A percentile compares a stretch with the other conserved stretches of the same genome.
These are phyloP conservation scores for Nephrocerus scutellatus DNA, from an alignment of 2,888 invertebrate genomes.

Conservation along the genomic window DNA sequence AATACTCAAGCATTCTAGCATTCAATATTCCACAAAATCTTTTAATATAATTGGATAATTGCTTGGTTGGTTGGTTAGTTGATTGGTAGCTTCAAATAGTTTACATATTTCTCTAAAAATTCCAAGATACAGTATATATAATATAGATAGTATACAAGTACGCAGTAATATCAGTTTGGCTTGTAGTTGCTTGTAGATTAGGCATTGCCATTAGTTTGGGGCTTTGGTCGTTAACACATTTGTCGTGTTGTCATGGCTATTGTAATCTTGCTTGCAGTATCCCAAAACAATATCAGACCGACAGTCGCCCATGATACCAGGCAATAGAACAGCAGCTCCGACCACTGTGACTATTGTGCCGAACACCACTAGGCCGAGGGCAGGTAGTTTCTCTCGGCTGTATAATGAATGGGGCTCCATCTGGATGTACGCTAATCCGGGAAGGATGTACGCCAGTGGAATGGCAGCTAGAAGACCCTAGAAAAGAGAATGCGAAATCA, in stretches of 20 bases:
- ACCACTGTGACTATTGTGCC: conserved; percentile 51
- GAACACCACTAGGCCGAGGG: conserved; percentile 61
- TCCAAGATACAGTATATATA: no score
- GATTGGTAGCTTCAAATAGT: no score
- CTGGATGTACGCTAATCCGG: conserved; percentile 69
- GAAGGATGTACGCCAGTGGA: conserved; percentile 74
- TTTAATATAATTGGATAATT: no score
- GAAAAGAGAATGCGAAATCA: conserved; percentile 5
- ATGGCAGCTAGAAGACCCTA: conserved; percentile 76
- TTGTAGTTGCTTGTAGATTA: not conserved
- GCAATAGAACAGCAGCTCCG: conserved; percentile 43
- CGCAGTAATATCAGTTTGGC: no score
- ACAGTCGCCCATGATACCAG: conserved; percentile 44
- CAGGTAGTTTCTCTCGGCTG: conserved; percentile 62
- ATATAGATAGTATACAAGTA: no score
- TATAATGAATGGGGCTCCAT: conserved; percentile 64
- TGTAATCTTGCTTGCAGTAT: conserved; percentile 41
- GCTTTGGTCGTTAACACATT: conserved; percentile 24
- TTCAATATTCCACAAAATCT: no score
- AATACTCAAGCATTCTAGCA: no score
- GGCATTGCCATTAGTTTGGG: conserved; percentile 21
- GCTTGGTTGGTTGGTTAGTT: no score
- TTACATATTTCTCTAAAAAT: no score
- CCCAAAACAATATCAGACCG: conserved; percentile 46
- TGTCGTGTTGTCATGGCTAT: conserved; percentile 28